Percentiles rank a stretch among this genome's conserved stretches.
phyloP scores from a whole-genome alignment of 2,797 vertebrate species.

The Etheostoma nigrum region DNA sequence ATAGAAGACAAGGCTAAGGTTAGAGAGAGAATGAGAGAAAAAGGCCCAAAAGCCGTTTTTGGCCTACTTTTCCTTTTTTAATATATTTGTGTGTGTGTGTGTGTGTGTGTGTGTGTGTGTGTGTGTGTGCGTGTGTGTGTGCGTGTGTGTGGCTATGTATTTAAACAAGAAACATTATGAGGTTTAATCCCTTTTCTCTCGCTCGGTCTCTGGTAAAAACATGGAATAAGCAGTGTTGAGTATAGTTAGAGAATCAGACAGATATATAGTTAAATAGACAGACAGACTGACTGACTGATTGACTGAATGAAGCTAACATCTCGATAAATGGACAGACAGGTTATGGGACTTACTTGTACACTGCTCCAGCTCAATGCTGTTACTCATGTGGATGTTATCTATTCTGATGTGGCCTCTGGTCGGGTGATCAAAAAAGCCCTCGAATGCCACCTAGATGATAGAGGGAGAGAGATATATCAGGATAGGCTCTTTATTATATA shows the following conservation, averaged over 20 bases:
- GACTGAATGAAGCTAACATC: neutral
- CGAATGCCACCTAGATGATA: slow-evolving; percentile 90
- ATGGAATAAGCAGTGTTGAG: slow-evolving; percentile 9
- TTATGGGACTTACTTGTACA: slow-evolving; percentile 91
- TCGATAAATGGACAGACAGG: slow-evolving; percentile 6
- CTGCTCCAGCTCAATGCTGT: slow-evolving; percentile 90
- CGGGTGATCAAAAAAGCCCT: slow-evolving; percentile 91
- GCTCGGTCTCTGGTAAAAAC: slow-evolving; percentile 48
- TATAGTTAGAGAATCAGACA: slow-evolving; percentile 1
- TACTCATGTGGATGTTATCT: slow-evolving; percentile 95
- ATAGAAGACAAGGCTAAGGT: neutral
- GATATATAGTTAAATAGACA: neutral
- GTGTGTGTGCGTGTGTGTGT: slow-evolving; percentile 5
- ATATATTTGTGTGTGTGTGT: slow-evolving; percentile 4
- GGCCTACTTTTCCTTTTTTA: slow-evolving; percentile 79
- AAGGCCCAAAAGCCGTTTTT: slow-evolving; percentile 80
- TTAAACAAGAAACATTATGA: slow-evolving; percentile 68
- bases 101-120: slow-evolving; percentile 15
- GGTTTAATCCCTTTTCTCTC: slow-evolving; percentile 29
- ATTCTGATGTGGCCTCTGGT: slow-evolving; percentile 92
- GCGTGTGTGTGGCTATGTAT: slow-evolving; percentile 20
- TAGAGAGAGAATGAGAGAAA: slow-evolving; percentile 25
- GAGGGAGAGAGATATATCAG: neutral
- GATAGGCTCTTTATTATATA: neutral
- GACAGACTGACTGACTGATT: neutral